A percentile compares a stretch with the other conserved stretches of the same genome.
Conservation (phyloP, 2,888 invertebrate species). For the Resseliella maxima region DNA sequence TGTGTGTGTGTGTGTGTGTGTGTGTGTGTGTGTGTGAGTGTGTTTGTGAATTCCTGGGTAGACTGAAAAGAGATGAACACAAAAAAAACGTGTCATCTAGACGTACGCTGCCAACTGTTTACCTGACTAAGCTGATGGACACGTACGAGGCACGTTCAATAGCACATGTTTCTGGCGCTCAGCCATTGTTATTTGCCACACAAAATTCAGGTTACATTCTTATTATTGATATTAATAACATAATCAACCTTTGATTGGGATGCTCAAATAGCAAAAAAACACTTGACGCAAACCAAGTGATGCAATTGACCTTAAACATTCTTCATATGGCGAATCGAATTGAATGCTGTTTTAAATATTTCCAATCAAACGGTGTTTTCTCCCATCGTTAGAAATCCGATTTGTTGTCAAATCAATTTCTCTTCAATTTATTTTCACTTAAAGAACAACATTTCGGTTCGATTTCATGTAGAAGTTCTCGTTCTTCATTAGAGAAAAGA, state of each 20-base stretch:
- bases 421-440: no score
- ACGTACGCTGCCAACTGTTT: conserved; percentile 23
- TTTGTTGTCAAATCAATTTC: no score
- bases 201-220: conserved; percentile 47
- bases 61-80: neutral
- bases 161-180: conserved; percentile 54
- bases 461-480: no score
- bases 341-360: neutral
- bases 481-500: no score
- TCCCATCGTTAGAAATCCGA: no score
- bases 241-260: conserved; percentile 48
- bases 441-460: no score
- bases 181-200: conserved; percentile 26
- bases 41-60: neutral
- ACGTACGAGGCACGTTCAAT: conserved; percentile 53
- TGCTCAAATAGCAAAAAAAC: neutral
- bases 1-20: neutral
- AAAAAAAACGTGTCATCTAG: conserved; percentile 41
- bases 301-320: conserved; percentile 39
- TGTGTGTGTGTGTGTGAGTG: neutral
- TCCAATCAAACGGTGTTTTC: neutral
- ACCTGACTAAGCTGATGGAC: conserved; percentile 53
- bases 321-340: neutral
- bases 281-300: neutral
- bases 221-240: conserved; percentile 53